These are phyloP conservation scores for Conops quadrifasciatus DNA, from an alignment of 2,888 invertebrate genomes.

Conservation along the genomic window DNA sequence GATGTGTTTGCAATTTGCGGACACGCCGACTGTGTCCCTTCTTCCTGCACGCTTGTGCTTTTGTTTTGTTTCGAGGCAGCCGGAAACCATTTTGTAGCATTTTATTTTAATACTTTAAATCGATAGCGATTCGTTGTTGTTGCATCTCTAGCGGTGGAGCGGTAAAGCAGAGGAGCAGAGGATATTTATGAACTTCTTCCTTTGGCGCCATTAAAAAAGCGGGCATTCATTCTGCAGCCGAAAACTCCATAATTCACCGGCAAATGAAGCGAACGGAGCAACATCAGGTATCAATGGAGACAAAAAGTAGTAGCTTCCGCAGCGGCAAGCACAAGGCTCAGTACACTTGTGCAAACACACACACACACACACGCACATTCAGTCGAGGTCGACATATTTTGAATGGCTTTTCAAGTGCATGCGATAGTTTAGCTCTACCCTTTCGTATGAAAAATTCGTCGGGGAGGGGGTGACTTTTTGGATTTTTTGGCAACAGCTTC, in stretches of 20 bases:
- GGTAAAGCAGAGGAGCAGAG: not conserved
- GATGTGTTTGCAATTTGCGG: constrained; percentile 59
- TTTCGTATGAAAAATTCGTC: not conserved
- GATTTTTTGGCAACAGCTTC: not conserved
- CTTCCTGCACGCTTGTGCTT: constrained; percentile 5
- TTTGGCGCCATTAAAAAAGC: constrained; percentile 28
- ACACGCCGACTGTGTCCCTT: constrained; percentile 47
- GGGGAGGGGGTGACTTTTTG: not conserved
- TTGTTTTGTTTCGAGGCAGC: constrained; percentile 8
- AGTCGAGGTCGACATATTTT: constrained; percentile 14
- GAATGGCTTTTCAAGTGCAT: constrained; percentile 28
- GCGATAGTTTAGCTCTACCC: not conserved
- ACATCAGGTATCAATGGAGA: constrained; percentile 8
- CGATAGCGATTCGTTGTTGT: not conserved
- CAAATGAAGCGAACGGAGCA: constrained; percentile 25
- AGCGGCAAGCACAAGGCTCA: not conserved
- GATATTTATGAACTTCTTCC: constrained; percentile 25
- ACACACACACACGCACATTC: not conserved
- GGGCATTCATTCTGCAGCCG: not conserved
- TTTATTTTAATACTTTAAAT: not conserved
- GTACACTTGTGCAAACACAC: not conserved
- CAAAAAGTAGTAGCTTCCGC: constrained; percentile 19
- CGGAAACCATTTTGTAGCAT: constrained; percentile 5
- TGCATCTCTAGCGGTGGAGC: not conserved
- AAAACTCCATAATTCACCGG: constrained; percentile 25